Evolutionary conservation across 37 sponge, comb jelly and placozoan genomes (phyloP), one percentile per base, ranked within the genome.

Genomic region (Spongilla lacustris): DNA sequence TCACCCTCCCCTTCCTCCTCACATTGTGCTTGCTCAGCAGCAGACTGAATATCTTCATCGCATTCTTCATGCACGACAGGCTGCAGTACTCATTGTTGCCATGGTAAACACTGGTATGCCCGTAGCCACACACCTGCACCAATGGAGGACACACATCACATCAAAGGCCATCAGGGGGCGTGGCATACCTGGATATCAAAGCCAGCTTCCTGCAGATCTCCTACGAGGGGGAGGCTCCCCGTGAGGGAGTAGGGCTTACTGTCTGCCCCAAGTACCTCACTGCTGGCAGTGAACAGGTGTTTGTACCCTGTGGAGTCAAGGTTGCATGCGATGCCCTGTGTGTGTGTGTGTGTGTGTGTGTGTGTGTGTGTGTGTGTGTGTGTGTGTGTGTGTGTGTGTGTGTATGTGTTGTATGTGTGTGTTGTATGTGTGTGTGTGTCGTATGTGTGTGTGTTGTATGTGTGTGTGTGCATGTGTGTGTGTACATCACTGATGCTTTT

Each of bases 61-160:
- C 91, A 0, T 80, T 82, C 80, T 94, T 77, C 93, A 93, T 89
- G 50, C 22, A 58, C n/a, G 90, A 86, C 50, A 93, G 80, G 33
- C 78, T 74, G 84, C 91, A 91, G 82, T 94, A 94, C 80, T 94
- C 94, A 50, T 94, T 94, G 86, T 94, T 91, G 23, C 91, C 94
- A 66, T 94, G 94, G 85, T 94, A 94, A 29, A 94, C 94, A 77
- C 77, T 81, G 79, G 82, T 82, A 73, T 91, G 86, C 2, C 94
- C 94, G 78, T 87, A 94, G 32, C 91, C 91, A 80, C 84, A 84
- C 69, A 82, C 38, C 83, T 82, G 3, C 41, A 82, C 4, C 4
- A 35, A 72, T 19, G 48, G 73, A 33, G 27, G 73, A 27, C 71
- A 33, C n/a, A n/a, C n/a, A n/a, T n/a, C n/a, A n/a, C 26, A 32